These are phyloP conservation scores for Melanotaenia pygmaea DNA, from an alignment of 2,797 vertebrate species.

Conservation along the genomic window DNA sequence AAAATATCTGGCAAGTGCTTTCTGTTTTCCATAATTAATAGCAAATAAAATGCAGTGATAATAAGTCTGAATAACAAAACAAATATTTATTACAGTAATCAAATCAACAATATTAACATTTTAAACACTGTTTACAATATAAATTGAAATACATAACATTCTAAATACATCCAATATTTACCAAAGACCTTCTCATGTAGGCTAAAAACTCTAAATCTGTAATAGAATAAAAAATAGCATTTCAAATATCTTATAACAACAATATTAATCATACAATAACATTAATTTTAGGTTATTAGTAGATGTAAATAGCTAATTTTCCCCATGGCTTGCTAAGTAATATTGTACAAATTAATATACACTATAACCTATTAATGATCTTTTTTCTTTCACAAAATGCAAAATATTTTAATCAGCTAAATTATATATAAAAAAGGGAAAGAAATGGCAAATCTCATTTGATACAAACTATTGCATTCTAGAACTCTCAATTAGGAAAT, in stretches of 20 bases:
- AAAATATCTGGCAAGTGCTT: slow-evolving; percentile 92
- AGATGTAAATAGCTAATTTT: slow-evolving; percentile 80
- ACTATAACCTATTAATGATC: slow-evolving; percentile 70
- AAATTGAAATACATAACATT: slow-evolving; percentile 91
- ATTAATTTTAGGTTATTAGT: slow-evolving; percentile 87
- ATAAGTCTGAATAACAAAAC: slow-evolving; percentile 86
- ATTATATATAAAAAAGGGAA: slow-evolving; percentile 43
- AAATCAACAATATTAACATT: slow-evolving; percentile 96
- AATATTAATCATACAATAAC: slow-evolving; percentile 81
- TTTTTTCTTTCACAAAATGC: slow-evolving; percentile 73
- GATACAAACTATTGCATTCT: slow-evolving; percentile 76
- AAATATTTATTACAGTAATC: slow-evolving; percentile 91
- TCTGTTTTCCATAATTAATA: slow-evolving; percentile 87
- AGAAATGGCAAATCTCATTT: slow-evolving; percentile 71
- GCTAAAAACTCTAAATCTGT: slow-evolving; percentile 98
- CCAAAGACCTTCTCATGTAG: slow-evolving; percentile 90
- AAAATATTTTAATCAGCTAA: slow-evolving; percentile 68
- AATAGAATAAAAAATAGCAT: slow-evolving; percentile 99
- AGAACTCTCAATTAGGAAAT: slow-evolving; percentile 83
- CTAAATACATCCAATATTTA: slow-evolving; percentile 99
- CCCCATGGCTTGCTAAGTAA: slow-evolving; percentile 79
- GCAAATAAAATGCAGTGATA: slow-evolving; percentile 92
- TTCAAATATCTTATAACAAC: slow-evolving; percentile 89
- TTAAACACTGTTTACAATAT: slow-evolving; percentile 94
- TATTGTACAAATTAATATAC: slow-evolving; percentile 77